A percentile compares a stretch with the other conserved stretches of the same genome.
phyloP scores from a whole-genome alignment of 2,797 vertebrate genomes.

The Carapus acus region DNA sequence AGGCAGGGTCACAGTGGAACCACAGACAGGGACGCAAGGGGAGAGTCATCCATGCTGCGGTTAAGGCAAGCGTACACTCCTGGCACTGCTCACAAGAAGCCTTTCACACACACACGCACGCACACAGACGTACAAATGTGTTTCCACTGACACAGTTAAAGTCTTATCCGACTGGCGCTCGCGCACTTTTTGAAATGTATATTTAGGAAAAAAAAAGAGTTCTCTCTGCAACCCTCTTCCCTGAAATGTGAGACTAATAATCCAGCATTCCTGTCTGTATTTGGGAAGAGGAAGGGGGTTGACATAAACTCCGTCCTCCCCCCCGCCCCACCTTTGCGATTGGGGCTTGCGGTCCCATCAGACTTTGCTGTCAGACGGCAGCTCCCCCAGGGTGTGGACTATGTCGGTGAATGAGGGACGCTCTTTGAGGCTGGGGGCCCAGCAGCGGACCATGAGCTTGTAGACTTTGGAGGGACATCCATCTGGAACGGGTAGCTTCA shows the following conservation, averaged over 20 bases:
- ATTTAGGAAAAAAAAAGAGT: conserved; percentile 41
- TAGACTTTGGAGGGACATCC: conserved; percentile 85
- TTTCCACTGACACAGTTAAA: conserved; percentile 46
- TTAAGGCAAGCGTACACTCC: conserved; percentile 66
- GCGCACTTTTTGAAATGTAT: conserved; percentile 56
- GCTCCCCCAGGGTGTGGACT: conserved; percentile 77
- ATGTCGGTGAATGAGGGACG: conserved; percentile 93
- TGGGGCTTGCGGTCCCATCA: conserved; percentile 59
- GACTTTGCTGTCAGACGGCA: conserved; percentile 86
- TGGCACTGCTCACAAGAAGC: conserved; percentile 39
- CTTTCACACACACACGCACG: conserved; percentile 40
- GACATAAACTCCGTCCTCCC: conserved; percentile 33
- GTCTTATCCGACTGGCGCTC: conserved; percentile 46
- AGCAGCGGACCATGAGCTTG: conserved; percentile 92
- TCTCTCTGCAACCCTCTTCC: conserved; percentile 53
- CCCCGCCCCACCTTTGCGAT: too few species aligned
- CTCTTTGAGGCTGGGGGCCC: conserved; percentile 89
- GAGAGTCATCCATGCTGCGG: conserved; percentile 49
- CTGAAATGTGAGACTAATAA: conserved; percentile 72
- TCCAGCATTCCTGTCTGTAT: conserved; percentile 65
- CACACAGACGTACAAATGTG: too few species aligned
- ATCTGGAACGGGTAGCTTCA: conserved; percentile 79
- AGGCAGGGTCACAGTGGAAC: conserved; percentile 45
- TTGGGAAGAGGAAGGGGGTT: conserved; percentile 16
- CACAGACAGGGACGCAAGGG: conserved; percentile 30